Percentiles rank a stretch among this genome's conserved stretches.
Evolutionary conservation across 2,797 vertebrate genomes (phyloP).

Genomic region (Esox lucius): DNA sequence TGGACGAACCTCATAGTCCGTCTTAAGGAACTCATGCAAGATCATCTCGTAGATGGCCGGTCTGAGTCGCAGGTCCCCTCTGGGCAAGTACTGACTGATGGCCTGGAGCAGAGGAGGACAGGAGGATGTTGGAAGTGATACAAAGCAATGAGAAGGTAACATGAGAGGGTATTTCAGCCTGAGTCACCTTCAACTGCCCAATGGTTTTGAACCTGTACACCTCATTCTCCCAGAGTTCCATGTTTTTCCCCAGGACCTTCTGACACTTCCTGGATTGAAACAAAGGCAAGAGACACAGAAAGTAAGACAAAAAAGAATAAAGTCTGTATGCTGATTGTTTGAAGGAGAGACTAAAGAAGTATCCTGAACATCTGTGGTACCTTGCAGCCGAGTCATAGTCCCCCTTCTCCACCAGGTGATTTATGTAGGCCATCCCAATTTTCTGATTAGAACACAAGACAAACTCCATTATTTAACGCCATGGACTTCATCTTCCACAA

Average conservation of each 20-base stretch:
- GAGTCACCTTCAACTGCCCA: constrained; percentile 89
- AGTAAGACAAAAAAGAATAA: background rate
- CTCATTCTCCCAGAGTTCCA: constrained; percentile 98
- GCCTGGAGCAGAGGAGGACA: constrained; percentile 73
- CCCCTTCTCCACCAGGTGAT: constrained; percentile 90
- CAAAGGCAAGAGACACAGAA: background rate
- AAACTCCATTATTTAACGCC: background rate
- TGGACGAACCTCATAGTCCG: constrained; percentile 89
- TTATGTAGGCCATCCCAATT: constrained; percentile 94
- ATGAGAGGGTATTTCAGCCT: too few relatives aligned
- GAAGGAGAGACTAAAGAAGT: background rate
- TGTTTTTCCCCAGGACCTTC: constrained; percentile 98
- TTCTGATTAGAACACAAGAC: constrained; percentile 68
- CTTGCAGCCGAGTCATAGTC: constrained; percentile 93
- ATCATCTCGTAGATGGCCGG: constrained; percentile 99
- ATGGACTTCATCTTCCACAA: background rate
- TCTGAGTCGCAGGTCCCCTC: constrained; percentile 91
- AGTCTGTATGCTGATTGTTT: background rate
- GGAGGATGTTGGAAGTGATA: background rate
- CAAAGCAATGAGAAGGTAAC: constrained; percentile 6
- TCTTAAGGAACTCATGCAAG: constrained; percentile 94
- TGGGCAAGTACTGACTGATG: constrained; percentile 94
- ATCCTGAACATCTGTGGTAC: constrained; percentile 58
- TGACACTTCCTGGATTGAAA: constrained; percentile 88
- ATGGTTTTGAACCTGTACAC: constrained; percentile 97